Evolutionary conservation across 2,113 vertebrate species (phyloP).

Genomic region (Pelmatolapia mariae): DNA sequence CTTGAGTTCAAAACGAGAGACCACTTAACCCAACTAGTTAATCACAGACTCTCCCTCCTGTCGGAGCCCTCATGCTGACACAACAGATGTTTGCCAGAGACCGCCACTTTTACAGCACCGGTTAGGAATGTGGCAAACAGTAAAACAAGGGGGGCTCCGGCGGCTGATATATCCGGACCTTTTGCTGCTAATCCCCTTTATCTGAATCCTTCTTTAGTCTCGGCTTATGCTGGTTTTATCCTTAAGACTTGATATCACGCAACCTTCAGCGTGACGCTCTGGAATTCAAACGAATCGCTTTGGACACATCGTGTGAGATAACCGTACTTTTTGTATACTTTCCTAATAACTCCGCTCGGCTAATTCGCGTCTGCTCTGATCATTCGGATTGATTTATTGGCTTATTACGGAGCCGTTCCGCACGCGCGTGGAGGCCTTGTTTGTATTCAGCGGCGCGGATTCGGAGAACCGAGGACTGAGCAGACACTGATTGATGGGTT

Average conservation of each 20-base stretch:
- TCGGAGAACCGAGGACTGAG: background rate
- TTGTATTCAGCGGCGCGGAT: constrained; percentile 31
- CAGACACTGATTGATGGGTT: constrained; percentile 62
- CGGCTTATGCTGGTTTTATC: constrained; percentile 50
- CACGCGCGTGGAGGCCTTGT: constrained; percentile 38
- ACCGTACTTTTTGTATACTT: constrained; percentile 1
- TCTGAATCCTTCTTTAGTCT: constrained; percentile 52
- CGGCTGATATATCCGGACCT: constrained; percentile 38
- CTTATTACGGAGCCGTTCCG: constrained; percentile 30
- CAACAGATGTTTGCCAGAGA: constrained; percentile 68
- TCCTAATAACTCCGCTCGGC: constrained; percentile 9
- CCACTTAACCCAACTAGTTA: constrained; percentile 65
- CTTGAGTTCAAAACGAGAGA: constrained; percentile 47
- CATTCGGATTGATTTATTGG: constrained; percentile 50
- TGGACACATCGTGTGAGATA: constrained; percentile 18
- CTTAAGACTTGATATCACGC: constrained; percentile 45
- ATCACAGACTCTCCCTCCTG: constrained; percentile 30
- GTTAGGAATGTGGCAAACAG: constrained; percentile 61
- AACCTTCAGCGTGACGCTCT: constrained; percentile 23
- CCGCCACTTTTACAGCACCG: constrained; percentile 52
- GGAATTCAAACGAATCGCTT: constrained; percentile 38
- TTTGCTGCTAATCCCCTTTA: constrained; percentile 59
- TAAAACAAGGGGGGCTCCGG: constrained; percentile 27
- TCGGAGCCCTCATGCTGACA: constrained; percentile 49
- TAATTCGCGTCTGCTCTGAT: constrained; percentile 39